Percentiles rank a stretch among this genome's conserved stretches.
phyloP scores from a whole-genome alignment of 2,113 vertebrate genomes.

The Uria lomvia region DNA sequence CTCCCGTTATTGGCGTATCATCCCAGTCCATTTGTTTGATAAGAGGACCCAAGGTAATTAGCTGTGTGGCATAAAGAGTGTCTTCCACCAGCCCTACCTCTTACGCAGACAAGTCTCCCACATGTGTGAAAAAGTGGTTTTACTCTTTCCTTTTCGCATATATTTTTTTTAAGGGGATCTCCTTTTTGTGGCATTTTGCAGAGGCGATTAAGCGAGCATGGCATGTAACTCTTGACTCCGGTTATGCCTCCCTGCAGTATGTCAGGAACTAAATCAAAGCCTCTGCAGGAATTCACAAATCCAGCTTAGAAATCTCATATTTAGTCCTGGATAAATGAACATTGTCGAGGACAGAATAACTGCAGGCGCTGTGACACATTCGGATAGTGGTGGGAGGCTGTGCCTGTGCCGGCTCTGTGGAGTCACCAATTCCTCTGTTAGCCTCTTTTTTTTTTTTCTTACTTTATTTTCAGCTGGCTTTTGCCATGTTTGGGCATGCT shows the following conservation, averaged over 20 bases:
- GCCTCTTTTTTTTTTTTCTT: not conserved
- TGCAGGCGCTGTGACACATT: not conserved
- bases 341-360: not conserved
- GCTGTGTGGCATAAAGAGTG: not conserved
- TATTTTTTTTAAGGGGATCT: not conserved
- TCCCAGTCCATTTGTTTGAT: conserved; percentile 41
- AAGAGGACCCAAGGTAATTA: conserved; percentile 21
- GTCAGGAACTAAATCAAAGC: conserved; percentile 45
- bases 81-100: not conserved
- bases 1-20: conserved; percentile 21
- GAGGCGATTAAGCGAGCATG: not conserved
- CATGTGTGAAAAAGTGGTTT: accelerated
- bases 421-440: not conserved
- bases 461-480: not conserved
- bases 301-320: conserved; percentile 37
- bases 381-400: not conserved
- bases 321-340: conserved; percentile 14
- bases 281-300: conserved; percentile 46
- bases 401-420: not conserved
- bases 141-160: not conserved
- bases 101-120: not conserved
- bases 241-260: conserved; percentile 7
- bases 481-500: not conserved
- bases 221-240: not conserved
- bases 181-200: not conserved